Evolutionary conservation across 30 jellyfish, hydroid and myxozoan species (phyloP).

Genomic region (Nemopilema nomurai): DNA sequence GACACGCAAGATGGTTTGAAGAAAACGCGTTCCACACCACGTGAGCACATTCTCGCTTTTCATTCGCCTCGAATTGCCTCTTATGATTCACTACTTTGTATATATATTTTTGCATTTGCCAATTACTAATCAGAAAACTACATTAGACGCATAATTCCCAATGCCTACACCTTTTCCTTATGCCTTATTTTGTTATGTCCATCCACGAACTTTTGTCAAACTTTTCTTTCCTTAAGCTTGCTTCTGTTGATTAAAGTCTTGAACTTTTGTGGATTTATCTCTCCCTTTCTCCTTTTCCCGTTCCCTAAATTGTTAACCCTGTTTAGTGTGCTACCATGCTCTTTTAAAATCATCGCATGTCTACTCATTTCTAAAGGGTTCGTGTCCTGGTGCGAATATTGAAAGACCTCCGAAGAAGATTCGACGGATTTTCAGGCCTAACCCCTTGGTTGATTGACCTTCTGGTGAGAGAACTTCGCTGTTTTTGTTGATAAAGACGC

Average conservation of each 20-base stretch:
- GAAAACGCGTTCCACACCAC: slow-evolving; percentile 96
- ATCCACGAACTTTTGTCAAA: too few species aligned
- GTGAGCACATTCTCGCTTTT: slow-evolving; percentile 21
- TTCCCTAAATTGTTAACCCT: not conserved
- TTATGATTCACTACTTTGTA: not conserved
- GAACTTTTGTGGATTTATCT: too few species aligned
- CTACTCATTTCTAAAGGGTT: slow-evolving; percentile 33
- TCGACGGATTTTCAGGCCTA: slow-evolving; percentile 76
- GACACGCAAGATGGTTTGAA: slow-evolving; percentile 98
- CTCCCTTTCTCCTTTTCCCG: not conserved
- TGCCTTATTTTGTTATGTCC: too few species aligned
- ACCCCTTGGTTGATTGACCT: slow-evolving; percentile 95
- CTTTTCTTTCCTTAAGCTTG: too few species aligned
- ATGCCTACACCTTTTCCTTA: too few species aligned
- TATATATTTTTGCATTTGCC: too few species aligned
- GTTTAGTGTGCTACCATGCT: not conserved
- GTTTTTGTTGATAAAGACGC: too few species aligned
- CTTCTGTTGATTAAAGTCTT: too few species aligned
- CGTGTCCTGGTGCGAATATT: slow-evolving; percentile 82
- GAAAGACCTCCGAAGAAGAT: slow-evolving; percentile 83
- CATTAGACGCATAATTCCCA: too few species aligned
- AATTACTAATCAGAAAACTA: too few species aligned
- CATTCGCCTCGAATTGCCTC: not conserved
- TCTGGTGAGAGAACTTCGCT: too few species aligned
- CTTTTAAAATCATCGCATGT: not conserved